A percentile compares a stretch with the other conserved stretches of the same genome.
These are phyloP conservation scores for Natrix natrix DNA, from an alignment of 2,797 vertebrate species.

Conservation along the genomic window DNA sequence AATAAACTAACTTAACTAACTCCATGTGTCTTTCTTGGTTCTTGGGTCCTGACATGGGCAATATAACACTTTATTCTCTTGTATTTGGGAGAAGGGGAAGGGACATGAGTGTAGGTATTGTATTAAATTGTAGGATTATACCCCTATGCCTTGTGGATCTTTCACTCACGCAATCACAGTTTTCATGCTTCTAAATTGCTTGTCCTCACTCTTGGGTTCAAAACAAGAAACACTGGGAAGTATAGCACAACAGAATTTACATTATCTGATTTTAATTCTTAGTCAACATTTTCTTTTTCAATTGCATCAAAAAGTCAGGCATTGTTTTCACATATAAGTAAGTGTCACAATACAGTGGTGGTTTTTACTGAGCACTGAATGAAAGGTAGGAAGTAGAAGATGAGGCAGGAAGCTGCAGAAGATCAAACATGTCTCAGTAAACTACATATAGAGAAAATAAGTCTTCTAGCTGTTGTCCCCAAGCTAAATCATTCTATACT, in stretches of 20 bases:
- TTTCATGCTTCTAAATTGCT: not conserved
- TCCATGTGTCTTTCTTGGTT: not conserved
- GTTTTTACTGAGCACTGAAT: not conserved
- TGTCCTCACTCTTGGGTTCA: not conserved
- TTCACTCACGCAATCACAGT: not conserved
- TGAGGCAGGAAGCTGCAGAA: not conserved
- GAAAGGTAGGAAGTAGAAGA: not conserved
- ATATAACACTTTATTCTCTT: not conserved
- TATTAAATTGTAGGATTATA: not conserved
- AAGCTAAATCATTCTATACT: not conserved
- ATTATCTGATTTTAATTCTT: not conserved
- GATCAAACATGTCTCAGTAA: not conserved
- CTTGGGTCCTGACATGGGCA: not conserved
- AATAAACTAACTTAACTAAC: not conserved
- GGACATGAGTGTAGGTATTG: not conserved
- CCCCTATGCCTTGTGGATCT: not conserved
- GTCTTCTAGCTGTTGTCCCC: not conserved
- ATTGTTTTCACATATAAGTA: not conserved
- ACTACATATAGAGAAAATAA: not conserved
- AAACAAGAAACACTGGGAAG: not conserved
- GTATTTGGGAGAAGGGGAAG: not conserved
- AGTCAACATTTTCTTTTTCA: not conserved
- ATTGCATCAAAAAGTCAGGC: not conserved
- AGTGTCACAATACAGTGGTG: not conserved
- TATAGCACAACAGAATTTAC: not conserved